Conservation (phyloP, 2,888 invertebrate genomes). For the Leucoma salicis region DNA sequence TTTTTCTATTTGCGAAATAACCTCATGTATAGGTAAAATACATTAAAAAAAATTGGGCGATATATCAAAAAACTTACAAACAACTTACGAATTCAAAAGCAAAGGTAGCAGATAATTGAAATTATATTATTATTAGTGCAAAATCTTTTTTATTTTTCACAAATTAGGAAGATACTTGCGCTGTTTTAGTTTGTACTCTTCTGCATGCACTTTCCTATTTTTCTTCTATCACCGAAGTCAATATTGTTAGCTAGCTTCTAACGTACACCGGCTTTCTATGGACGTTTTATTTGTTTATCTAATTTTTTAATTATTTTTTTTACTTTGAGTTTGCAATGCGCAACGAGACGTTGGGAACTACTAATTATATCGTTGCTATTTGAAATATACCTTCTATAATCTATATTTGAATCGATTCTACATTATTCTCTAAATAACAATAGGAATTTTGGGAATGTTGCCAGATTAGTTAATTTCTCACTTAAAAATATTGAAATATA, state of each 20-base stretch:
- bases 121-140: background rate
- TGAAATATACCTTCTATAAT: background rate
- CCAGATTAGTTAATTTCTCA: too few species aligned
- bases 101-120: too few species aligned
- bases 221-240: constrained; percentile 20
- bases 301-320: constrained; percentile 49
- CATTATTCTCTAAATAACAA: background rate
- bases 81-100: too few species aligned
- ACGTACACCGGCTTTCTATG: constrained; percentile 70
- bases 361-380: background rate
- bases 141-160: background rate
- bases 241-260: constrained; percentile 40
- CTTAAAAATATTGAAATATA: too few species aligned
- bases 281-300: constrained; percentile 54
- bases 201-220: constrained; percentile 38
- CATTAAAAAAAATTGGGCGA: too few species aligned
- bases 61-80: too few species aligned
- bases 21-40: too few species aligned
- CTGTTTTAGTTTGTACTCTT: constrained; percentile 22
- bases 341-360: constrained; percentile 68
- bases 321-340: constrained; percentile 68
- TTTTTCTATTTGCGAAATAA: too few species aligned
- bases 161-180: background rate
- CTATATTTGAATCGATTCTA: background rate
- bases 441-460: too few species aligned